A percentile compares a stretch with the other conserved stretches of the same genome.
Evolutionary conservation across 2,113 vertebrate species (phyloP).

Genomic region (Gadus macrocephalus): DNA sequence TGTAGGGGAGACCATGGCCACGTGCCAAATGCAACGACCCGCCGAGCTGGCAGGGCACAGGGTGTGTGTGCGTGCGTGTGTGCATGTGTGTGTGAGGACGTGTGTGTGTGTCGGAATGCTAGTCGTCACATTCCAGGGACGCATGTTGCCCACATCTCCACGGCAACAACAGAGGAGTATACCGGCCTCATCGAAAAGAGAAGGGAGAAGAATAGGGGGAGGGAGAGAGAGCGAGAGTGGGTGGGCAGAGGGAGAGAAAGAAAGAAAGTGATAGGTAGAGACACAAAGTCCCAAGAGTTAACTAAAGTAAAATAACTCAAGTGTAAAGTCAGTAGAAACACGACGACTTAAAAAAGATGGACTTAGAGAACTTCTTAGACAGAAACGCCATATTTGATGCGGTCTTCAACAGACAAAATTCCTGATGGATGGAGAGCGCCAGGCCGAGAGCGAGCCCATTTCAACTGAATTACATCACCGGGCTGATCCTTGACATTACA

Average conservation of each 20-base stretch:
- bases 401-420: too few relatives aligned
- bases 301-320: too few relatives aligned
- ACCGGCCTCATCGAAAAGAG: too few relatives aligned
- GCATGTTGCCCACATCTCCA: conserved; percentile 50
- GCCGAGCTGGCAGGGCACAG: conserved; percentile 60
- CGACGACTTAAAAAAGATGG: too few relatives aligned
- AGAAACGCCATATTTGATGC: too few relatives aligned
- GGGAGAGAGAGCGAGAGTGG: background rate
- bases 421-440: too few relatives aligned
- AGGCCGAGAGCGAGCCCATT: too few relatives aligned
- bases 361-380: too few relatives aligned
- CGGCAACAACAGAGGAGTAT: conserved; percentile 17
- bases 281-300: conserved; percentile 15
- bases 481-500: too few relatives aligned
- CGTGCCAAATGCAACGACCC: conserved; percentile 73
- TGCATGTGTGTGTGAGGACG: conserved; percentile 11
- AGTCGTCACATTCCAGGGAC: conserved; percentile 54
- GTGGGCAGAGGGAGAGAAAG: background rate
- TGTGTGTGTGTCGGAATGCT: conserved; percentile 40
- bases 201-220: background rate
- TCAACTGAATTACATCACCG: too few relatives aligned
- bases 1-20: conserved; percentile 57
- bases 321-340: too few relatives aligned
- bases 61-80: conserved; percentile 11
- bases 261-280: conserved; percentile 1